Conservation (phyloP, 2,888 invertebrate genomes). For the Dioctria rufipes region DNA sequence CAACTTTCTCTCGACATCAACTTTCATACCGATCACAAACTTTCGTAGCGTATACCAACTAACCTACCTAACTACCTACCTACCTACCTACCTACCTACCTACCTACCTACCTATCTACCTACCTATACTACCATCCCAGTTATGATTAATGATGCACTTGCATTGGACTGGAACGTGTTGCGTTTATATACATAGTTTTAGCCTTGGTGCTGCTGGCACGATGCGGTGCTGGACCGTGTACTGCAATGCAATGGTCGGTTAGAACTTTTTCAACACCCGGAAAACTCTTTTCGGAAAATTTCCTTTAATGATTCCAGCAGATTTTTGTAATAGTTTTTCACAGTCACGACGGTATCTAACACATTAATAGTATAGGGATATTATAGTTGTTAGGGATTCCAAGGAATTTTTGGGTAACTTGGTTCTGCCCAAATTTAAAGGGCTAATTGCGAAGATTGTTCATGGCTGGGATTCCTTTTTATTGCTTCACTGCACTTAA, state of each 20-base stretch:
- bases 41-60: not conserved
- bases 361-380: not conserved
- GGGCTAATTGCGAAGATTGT: slow-evolving; percentile 33
- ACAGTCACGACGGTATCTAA: not conserved
- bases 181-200: not conserved
- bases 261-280: not conserved
- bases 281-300: slow-evolving; percentile 36
- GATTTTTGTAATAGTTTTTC: slow-evolving; percentile 35
- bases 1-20: slow-evolving; percentile 4
- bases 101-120: too few relatives aligned
- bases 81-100: not conserved
- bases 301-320: slow-evolving; percentile 38
- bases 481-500: not conserved
- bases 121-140: not conserved
- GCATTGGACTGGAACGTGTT: slow-evolving; percentile 24
- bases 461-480: slow-evolving; percentile 19
- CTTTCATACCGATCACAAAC: slow-evolving; percentile 7
- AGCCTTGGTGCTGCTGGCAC: not conserved
- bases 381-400: not conserved
- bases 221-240: not conserved
- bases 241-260: not conserved
- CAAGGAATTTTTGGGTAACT: not conserved
- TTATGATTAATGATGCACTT: slow-evolving; percentile 21
- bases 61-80: too few relatives aligned
- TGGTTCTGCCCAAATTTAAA: not conserved